A percentile compares a stretch with the other conserved stretches of the same genome.
These are phyloP conservation scores for Spodoptera picta DNA, from an alignment of 2,888 invertebrate genomes.

Conservation along the genomic window DNA sequence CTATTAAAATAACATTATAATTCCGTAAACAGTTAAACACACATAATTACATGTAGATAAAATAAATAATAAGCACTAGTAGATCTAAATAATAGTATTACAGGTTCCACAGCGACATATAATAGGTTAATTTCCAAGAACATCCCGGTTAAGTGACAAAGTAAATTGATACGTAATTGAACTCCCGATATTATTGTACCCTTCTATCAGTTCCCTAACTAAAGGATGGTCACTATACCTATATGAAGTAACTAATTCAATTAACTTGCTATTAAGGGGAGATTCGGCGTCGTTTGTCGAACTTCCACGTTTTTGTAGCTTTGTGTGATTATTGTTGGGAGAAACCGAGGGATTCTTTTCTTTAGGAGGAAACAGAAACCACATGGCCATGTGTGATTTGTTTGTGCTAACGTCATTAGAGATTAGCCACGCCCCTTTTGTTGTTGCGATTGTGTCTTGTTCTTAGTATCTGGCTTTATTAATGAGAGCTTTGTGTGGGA, in stretches of 20 bases:
- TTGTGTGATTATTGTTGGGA: constrained; percentile 29
- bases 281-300: constrained; percentile 52
- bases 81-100: no score
- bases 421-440: constrained; percentile 38
- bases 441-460: constrained; percentile 35
- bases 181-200: constrained; percentile 30
- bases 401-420: constrained; percentile 24
- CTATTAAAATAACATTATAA: no score
- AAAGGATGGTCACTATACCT: constrained; percentile 40
- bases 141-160: constrained; percentile 16
- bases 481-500: constrained; percentile 6
- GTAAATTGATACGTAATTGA: constrained; percentile 42
- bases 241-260: constrained; percentile 56
- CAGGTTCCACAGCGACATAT: background rate
- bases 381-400: constrained; percentile 29
- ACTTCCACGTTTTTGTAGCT: constrained; percentile 46
- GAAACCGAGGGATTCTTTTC: background rate
- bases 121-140: background rate
- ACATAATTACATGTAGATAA: no score
- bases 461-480: constrained; percentile 30
- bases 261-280: constrained; percentile 59
- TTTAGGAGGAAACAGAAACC: constrained; percentile 11
- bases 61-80: no score
- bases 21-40: no score
- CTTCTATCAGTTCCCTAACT: constrained; percentile 22